A percentile compares a stretch with the other conserved stretches of the same genome.
Evolutionary conservation across 2,888 invertebrate species (phyloP).

Genomic region (Volucella zonaria): DNA sequence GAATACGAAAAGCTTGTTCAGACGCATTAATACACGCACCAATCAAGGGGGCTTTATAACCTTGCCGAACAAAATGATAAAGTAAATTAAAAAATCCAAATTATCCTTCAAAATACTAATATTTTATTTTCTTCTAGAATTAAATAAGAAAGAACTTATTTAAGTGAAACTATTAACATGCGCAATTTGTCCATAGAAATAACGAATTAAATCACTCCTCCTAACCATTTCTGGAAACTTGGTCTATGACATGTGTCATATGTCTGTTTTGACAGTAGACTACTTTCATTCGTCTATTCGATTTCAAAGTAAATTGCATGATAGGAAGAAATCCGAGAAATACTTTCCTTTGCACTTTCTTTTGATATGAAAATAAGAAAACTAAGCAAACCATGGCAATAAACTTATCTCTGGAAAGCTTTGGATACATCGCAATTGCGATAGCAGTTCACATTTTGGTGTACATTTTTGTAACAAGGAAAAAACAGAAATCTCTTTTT

Average conservation of each 20-base stretch:
- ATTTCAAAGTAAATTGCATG: conserved; percentile 44
- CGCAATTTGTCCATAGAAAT: too few relatives aligned
- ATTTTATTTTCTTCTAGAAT: too few relatives aligned
- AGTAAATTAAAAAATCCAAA: too few relatives aligned
- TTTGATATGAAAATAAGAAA: conserved; percentile 32
- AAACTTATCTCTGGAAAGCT: conserved; percentile 78
- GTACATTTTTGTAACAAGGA: conserved; percentile 78
- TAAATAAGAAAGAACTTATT: too few relatives aligned
- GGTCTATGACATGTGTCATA: conserved; percentile 23
- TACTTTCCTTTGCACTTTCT: conserved; percentile 45
- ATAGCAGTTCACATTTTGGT: conserved; percentile 78
- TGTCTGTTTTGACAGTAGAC: conserved; percentile 21
- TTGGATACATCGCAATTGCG: conserved; percentile 77
- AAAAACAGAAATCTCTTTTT: conserved; percentile 77
- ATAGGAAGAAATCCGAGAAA: conserved; percentile 20
- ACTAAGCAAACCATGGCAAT: conserved; percentile 64
- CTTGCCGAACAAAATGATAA: too few relatives aligned
- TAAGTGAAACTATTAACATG: too few relatives aligned
- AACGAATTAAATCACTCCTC: background rate
- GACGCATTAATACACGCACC: too few relatives aligned
- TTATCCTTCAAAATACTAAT: too few relatives aligned
- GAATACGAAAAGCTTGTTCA: too few relatives aligned
- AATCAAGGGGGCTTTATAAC: too few relatives aligned
- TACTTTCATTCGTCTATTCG: conserved; percentile 33
- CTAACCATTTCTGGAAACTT: conserved; percentile 7